Percentiles rank a stretch among this genome's conserved stretches.
These are phyloP conservation scores for Tribolium madens DNA, from an alignment of 1,140 invertebrate genomes.

Conservation along the genomic window DNA sequence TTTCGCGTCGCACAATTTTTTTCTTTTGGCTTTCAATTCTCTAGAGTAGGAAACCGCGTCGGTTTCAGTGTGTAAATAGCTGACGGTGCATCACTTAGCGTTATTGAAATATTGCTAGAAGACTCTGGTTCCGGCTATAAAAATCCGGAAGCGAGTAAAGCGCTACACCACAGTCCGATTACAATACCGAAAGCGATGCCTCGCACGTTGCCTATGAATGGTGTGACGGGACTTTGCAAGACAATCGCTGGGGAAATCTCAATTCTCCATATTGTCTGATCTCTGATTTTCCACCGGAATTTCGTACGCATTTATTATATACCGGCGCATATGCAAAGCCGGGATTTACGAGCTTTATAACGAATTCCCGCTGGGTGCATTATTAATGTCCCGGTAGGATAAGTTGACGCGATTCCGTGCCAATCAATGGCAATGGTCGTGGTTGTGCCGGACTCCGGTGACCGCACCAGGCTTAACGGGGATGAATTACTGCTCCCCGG, in stretches of 20 bases:
- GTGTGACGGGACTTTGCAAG: slow-evolving; percentile 44
- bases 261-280: slow-evolving; percentile 43
- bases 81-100: slow-evolving; percentile 51
- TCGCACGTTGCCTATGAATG: slow-evolving; percentile 46
- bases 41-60: slow-evolving; percentile 8
- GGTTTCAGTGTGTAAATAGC: slow-evolving; percentile 27
- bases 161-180: slow-evolving; percentile 25
- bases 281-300: slow-evolving; percentile 43
- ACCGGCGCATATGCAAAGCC: slow-evolving; percentile 8
- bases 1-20: not conserved
- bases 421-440: slow-evolving; percentile 62
- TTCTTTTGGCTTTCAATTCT: slow-evolving; percentile 11
- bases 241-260: slow-evolving; percentile 55
- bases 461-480: slow-evolving; percentile 60
- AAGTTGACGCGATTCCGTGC: slow-evolving; percentile 63
- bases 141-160: slow-evolving; percentile 27
- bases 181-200: slow-evolving; percentile 5
- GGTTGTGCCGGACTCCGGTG: slow-evolving; percentile 52
- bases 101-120: slow-evolving; percentile 47
- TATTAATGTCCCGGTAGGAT: slow-evolving; percentile 62
- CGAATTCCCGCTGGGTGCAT: slow-evolving; percentile 61
- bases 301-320: slow-evolving; percentile 23
- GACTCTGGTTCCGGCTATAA: slow-evolving; percentile 19
- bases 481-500: slow-evolving; percentile 63
- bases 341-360: slow-evolving; percentile 59